A percentile compares a stretch with the other conserved stretches of the same genome.
phyloP scores from a whole-genome alignment of 2,797 vertebrate species.

The Anniella stebbinsi region DNA sequence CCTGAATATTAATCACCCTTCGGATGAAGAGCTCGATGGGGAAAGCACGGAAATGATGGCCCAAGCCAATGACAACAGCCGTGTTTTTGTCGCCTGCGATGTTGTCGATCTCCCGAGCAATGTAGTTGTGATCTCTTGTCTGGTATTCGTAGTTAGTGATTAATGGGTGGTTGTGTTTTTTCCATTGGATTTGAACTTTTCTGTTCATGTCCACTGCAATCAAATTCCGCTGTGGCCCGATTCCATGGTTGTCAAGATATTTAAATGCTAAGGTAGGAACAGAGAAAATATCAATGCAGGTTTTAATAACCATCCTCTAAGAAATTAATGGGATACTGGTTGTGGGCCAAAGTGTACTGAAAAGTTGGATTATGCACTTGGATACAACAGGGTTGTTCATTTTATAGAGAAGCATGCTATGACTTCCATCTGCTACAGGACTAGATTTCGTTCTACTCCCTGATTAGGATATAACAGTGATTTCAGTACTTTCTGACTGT shows the following conservation, averaged over 20 bases:
- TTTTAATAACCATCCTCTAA: background rate
- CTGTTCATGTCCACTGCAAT: constrained; percentile 45
- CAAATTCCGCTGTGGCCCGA: constrained; percentile 43
- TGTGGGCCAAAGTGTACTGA: background rate
- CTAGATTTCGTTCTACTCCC: background rate
- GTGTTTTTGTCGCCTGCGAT: constrained; percentile 56
- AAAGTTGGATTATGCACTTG: background rate
- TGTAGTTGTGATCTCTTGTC: constrained; percentile 59
- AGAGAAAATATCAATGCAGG: background rate
- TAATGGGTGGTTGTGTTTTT: constrained; percentile 63
- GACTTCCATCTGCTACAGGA: background rate
- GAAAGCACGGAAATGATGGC: constrained; percentile 73
- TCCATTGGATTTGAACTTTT: constrained; percentile 65
- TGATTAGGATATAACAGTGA: background rate
- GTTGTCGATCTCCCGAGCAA: constrained; percentile 46
- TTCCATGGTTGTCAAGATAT: constrained; percentile 44
- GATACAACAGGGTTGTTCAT: background rate
- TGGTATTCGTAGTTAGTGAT: constrained; percentile 33
- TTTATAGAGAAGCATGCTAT: background rate
- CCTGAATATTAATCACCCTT: constrained; percentile 51
- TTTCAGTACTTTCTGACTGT: background rate
- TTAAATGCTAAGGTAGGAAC: constrained; percentile 26
- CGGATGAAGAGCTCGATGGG: constrained; percentile 64
- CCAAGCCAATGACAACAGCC: constrained; percentile 50
- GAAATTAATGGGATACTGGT: background rate